A percentile compares a stretch with the other conserved stretches of the same genome.
Evolutionary conservation across 1,140 invertebrate species (phyloP).

Genomic region (Bombus sylvicola): DNA sequence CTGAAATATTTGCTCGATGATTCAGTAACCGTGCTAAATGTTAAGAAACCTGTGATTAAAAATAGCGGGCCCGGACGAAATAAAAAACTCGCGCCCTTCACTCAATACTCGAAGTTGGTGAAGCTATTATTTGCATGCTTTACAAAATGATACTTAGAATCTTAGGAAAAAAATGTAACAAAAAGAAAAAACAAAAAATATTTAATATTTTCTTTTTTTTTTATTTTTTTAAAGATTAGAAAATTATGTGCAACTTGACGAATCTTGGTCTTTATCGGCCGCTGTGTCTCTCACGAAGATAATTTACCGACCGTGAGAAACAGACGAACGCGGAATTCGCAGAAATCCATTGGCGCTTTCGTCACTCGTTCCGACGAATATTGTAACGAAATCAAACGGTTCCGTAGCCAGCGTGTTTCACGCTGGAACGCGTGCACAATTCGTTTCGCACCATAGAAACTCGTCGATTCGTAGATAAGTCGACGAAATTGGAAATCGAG

Average conservation of each 20-base stretch:
- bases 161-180: not conserved
- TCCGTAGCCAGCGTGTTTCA: not conserved
- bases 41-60: slow-evolving; percentile 33
- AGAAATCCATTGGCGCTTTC: slow-evolving; percentile 42
- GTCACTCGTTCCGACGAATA: not conserved
- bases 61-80: not conserved
- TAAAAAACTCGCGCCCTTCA: not conserved
- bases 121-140: not conserved
- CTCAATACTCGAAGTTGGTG: not conserved
- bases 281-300: slow-evolving; percentile 26
- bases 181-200: not conserved
- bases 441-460: too few relatives aligned
- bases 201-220: too few relatives aligned
- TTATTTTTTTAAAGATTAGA: not conserved
- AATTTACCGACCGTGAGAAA: slow-evolving; percentile 49
- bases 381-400: not conserved
- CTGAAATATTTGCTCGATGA: slow-evolving; percentile 42
- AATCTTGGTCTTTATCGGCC: slow-evolving; percentile 40
- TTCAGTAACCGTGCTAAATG: slow-evolving; percentile 36
- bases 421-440: not conserved
- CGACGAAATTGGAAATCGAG: not conserved
- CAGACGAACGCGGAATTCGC: slow-evolving; percentile 26
- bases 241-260: not conserved
- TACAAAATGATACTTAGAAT: not conserved
- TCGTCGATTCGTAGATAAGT: not conserved